These are phyloP conservation scores for Augochlorella aurata DNA, from an alignment of 2,888 invertebrate species.

Conservation along the genomic window DNA sequence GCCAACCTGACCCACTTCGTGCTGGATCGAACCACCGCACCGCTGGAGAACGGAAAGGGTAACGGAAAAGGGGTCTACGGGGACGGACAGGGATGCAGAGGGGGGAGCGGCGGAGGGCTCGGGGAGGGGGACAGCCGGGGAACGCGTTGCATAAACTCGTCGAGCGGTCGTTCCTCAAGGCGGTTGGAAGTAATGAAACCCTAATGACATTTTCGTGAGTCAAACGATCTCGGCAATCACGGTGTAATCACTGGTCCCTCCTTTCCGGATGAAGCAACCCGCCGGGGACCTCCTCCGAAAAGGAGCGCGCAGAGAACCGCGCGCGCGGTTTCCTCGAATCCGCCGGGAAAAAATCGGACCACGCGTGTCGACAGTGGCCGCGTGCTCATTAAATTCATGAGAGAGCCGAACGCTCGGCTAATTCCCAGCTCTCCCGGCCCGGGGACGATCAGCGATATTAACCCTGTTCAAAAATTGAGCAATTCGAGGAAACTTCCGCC, in stretches of 20 bases:
- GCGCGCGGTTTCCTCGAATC: constrained; percentile 35
- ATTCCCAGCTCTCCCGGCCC: not conserved
- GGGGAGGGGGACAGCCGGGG: constrained; percentile 31
- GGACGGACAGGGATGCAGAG: not conserved
- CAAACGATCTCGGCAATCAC: constrained; percentile 76
- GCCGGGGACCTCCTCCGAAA: constrained; percentile 57
- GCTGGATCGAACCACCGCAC: constrained; percentile 36
- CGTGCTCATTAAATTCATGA: constrained; percentile 51
- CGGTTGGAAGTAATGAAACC: constrained; percentile 77
- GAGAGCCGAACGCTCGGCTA: constrained; percentile 9
- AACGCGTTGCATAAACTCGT: constrained; percentile 68
- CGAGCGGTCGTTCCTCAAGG: constrained; percentile 69
- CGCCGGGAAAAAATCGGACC: constrained; percentile 40
- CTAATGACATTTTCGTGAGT: constrained; percentile 80
- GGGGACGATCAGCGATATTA: constrained; percentile 1
- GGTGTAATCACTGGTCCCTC: constrained; percentile 73
- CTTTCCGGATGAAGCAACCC: constrained; percentile 75
- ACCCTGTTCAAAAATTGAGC: not conserved
- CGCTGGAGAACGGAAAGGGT: constrained; percentile 33
- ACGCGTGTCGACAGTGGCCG: constrained; percentile 46
- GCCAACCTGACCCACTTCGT: constrained; percentile 69
- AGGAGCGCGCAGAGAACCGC: constrained; percentile 44
- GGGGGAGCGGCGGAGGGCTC: not conserved
- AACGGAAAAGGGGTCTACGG: constrained; percentile 3
- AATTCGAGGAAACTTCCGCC: not conserved